These are phyloP conservation scores for Oriolus oriolus DNA, from an alignment of 2,113 vertebrate species.

Conservation along the genomic window DNA sequence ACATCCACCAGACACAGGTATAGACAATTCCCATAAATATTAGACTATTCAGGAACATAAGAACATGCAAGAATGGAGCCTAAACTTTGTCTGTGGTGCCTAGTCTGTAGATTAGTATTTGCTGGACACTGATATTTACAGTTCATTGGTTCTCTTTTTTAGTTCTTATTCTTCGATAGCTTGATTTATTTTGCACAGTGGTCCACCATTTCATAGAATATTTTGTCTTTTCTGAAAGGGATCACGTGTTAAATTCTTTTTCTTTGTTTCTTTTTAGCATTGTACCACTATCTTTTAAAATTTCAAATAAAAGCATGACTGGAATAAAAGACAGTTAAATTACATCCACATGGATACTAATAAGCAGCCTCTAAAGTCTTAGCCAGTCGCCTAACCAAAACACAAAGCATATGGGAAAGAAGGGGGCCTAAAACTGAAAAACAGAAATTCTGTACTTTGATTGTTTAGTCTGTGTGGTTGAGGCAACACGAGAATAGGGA, in stretches of 20 bases:
- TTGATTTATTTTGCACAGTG: not conserved
- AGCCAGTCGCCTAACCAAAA: conserved; percentile 57
- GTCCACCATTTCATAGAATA: not conserved
- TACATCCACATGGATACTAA: conserved; percentile 61
- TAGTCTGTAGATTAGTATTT: not conserved
- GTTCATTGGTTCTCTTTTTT: conserved; percentile 3
- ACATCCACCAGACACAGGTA: not conserved
- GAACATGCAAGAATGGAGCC: not conserved
- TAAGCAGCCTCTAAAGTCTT: conserved; percentile 45
- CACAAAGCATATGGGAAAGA: conserved; percentile 53
- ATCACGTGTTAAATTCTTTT: not conserved
- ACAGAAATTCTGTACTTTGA: conserved; percentile 25
- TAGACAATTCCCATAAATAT: not conserved
- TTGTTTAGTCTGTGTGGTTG: conserved; percentile 52
- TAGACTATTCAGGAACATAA: not conserved
- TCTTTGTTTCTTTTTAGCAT: conserved; percentile 38
- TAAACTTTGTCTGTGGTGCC: not conserved
- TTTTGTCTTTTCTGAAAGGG: conserved; percentile 43
- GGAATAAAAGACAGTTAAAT: conserved; percentile 64
- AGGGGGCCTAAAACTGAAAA: conserved; percentile 22
- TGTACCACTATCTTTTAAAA: conserved; percentile 57
- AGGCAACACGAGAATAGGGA: not conserved
- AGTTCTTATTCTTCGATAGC: conserved; percentile 9
- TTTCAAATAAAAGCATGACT: conserved; percentile 64
- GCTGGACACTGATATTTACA: not conserved